These are phyloP conservation scores for Lepilemur ruficaudatus DNA, from an alignment of 2,797 vertebrate species.

Conservation along the genomic window DNA sequence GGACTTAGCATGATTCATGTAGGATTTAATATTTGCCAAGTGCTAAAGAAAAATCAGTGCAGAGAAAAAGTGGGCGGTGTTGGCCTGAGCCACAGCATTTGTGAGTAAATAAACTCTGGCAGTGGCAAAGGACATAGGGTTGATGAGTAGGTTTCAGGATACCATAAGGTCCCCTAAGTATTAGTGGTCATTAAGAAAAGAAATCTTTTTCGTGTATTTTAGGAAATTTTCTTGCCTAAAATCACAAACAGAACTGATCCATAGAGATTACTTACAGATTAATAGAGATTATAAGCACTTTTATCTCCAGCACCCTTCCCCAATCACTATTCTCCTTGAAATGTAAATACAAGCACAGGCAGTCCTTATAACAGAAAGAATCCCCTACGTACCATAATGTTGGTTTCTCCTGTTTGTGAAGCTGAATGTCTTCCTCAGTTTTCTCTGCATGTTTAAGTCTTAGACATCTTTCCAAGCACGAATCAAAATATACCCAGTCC, in stretches of 20 bases:
- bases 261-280: neutral
- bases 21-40: neutral
- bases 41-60: neutral
- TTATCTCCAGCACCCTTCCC: neutral
- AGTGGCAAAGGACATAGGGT: neutral
- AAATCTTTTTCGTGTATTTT: neutral
- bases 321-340: neutral
- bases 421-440: neutral
- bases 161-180: neutral
- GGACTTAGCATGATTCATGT: neutral
- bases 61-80: neutral
- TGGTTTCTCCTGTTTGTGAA: neutral
- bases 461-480: neutral
- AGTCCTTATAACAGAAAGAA: neutral
- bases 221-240: neutral
- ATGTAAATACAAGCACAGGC: neutral
- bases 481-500: neutral
- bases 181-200: neutral
- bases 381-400: neutral
- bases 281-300: neutral
- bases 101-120: neutral
- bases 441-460: neutral
- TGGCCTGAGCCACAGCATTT: neutral
- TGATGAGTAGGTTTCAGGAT: neutral
- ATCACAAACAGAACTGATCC: neutral